Base-by-base conservation (phyloP, 64 coral and sea anemone species). In the Montipora efflorescens region DNA sequence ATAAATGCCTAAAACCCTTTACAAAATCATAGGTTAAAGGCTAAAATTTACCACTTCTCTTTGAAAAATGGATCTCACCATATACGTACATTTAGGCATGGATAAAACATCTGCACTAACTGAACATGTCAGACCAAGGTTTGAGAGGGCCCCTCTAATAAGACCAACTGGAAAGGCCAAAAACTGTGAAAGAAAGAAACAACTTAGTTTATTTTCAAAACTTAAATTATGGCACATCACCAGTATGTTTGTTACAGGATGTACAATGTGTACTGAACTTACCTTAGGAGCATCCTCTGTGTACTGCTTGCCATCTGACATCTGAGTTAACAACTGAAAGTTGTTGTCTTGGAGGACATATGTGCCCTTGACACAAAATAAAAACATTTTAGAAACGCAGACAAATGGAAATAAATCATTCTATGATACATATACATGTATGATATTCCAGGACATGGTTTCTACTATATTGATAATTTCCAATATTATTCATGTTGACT, bases 331-430 rank as follows among this genome's bases (percentile, higher is more conserved):
- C 48, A 96, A 48, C 74, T 90, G 93, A 83, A 99, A 99, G 69
- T 79, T 92, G 47, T 99, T 99, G 75, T 99, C 98, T 52, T 96
- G 98, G n/a, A 99, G 86, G 5, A 99, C 98, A 93, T 94, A 99
- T 47, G 96, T 95, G 76, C 98, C 98, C 98, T 99, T n/a, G 2
- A 87, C 59, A 71, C 21, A 71, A 87, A 44, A 79, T 76, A 45
- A 14, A 76, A 11, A 76, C 11, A 47, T 46, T 57, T 57, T 57
- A 57, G 53, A 57, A 57, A 36, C 36, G 5, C 0, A 57, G 53
- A 57, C 6, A 8, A 57, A 0, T 55, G 52, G 52, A 55, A 55
- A 55, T 55, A 3, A 55, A 55, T 55, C 36, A 36, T 36, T 36
- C 36, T 36, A 36, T 36, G 36, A 36, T 36, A 28, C 25, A 28